Base-by-base conservation (phyloP, 1,140 invertebrate genomes). In the Coenobita brevimanus region DNA sequence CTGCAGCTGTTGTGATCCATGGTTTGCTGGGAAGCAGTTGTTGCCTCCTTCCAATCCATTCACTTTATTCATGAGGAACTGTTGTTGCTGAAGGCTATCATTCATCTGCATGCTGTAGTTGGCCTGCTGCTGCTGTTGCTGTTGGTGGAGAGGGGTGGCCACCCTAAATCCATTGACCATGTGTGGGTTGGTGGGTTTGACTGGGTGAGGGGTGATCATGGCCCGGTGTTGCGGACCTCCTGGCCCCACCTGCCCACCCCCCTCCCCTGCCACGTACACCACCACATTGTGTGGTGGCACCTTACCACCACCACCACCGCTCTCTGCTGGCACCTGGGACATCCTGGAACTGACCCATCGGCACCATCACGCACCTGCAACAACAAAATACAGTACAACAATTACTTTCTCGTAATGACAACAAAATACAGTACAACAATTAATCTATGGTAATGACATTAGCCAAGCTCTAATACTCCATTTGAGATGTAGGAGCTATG, bases 201-300 rank as follows among this genome's bases (percentile, higher is more conserved):
- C 85, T 33, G 85, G 85, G 57, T 87, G 76, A 36, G 85, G 85
- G 38, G 85, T 87, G 76, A 87, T 87, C 85, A 87, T 80, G 85
- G 85, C 54, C 46, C 85, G 85, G 41, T 78, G 85, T 43, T 46
- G 76, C 6, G 46, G 46, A 6, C 6, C 46, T 64, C 76, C 85
- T 36, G 41, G 76, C 41, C 43, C 76, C 62, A 64, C 60, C 64
- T 76, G 76, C 62, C 57, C 57, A 57, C 85, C 85, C 46, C 85
- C 85, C 67, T 87, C 85, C 3, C 85, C 85, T 80, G 85, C 85
- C 76, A 87, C 78, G 69, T 87, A 87, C 36, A 87, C 85, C 85
- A 87, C 85, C 85, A 87, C 85, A 87, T 87, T 87, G 85, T 87
- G 85, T 67, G 85, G 85, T 41, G 85, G 85, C 78, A 80, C 75